Evolutionary conservation across 2,113 vertebrate genomes (phyloP).

Genomic region (Labeo rohita): DNA sequence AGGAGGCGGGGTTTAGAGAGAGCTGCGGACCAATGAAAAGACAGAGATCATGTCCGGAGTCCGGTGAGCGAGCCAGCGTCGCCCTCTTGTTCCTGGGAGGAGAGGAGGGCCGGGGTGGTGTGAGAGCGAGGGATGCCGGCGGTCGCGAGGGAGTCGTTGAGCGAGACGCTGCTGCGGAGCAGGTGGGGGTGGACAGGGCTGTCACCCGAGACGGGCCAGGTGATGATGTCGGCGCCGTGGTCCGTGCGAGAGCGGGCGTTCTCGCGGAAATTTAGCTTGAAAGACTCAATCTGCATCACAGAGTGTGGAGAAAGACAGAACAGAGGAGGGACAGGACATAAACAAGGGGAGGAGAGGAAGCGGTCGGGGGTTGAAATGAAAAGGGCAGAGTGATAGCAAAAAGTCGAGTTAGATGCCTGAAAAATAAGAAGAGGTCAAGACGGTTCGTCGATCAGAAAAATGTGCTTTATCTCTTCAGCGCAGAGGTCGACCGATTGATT

Average conservation of each 20-base stretch:
- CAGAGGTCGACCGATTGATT: not conserved
- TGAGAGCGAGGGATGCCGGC: slow-evolving; percentile 51
- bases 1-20: slow-evolving; percentile 1
- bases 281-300: slow-evolving; percentile 93
- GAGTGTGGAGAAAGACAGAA: slow-evolving; percentile 64
- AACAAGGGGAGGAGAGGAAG: slow-evolving; percentile 50
- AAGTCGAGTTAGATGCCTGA: slow-evolving; percentile 97
- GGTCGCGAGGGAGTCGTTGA: slow-evolving; percentile 68
- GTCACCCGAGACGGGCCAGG: slow-evolving; percentile 75
- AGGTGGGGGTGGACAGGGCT: slow-evolving; percentile 69
- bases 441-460: slow-evolving; percentile 66
- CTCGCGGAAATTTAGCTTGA: slow-evolving; percentile 89
- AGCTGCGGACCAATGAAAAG: not conserved
- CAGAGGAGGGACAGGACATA: slow-evolving; percentile 71
- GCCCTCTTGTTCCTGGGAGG: slow-evolving; percentile 54
- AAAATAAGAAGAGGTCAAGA: slow-evolving; percentile 90
- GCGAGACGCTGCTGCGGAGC: slow-evolving; percentile 65
- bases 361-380: slow-evolving; percentile 65
- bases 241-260: slow-evolving; percentile 87
- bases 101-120: slow-evolving; percentile 54
- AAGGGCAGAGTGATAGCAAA: slow-evolving; percentile 85
- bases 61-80: slow-evolving; percentile 46
- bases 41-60: slow-evolving; percentile 44
- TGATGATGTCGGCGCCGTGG: slow-evolving; percentile 85
- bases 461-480: not conserved